Base-by-base conservation (phyloP, 2,888 invertebrate genomes). In the Ichneumoninae sp. region DNA sequence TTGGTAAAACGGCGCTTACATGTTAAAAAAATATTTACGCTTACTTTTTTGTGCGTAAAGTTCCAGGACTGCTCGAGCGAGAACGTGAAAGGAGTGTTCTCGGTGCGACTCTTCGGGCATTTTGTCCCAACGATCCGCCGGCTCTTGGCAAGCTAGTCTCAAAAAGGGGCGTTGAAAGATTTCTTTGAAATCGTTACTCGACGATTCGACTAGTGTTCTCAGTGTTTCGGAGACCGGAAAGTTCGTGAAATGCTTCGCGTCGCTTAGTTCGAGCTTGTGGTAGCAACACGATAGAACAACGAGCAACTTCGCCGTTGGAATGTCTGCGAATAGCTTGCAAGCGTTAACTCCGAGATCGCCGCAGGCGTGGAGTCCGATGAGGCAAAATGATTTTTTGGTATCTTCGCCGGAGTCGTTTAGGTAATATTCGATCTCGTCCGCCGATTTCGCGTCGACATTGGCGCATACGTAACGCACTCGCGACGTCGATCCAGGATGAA, bases 241-340 rank as follows among this genome's bases (percentile, higher is more conserved):
- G 93, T 96, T 95, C 36, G 93, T 91, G 89, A 97, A 97, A 52
- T 62, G n/a, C 52, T 88, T 87, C 8, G 86, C 75, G 1, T 80
- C 80, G 6, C 62, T 40, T 1, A 81, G 44, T 86, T 87, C 40
- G 69, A 97, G 94, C 93, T 96, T 96, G 91, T 97, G 97, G 89
- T 97, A 97, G 90, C 97, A 97, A 90, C 97, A 97, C 3, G 97
- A 96, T 95, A 97, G 96, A 16, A 97, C 94, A 65, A 96, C 94
- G 30, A 97, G 91, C 19, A 95, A 93, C 83, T 94, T 94, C 0
- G 96, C 95, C 50, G 93, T 92, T 7, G 94, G 90, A 92, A 96
- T 95, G 89, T 95, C 93, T 57, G 95, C 90, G 93, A 97, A 97
- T 87, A 97, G 93, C 88, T 95, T 94, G 70, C 97, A 94, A 8